Base-by-base conservation (phyloP, 1,140 invertebrate species). In the Drosophila kurseongensis region DNA sequence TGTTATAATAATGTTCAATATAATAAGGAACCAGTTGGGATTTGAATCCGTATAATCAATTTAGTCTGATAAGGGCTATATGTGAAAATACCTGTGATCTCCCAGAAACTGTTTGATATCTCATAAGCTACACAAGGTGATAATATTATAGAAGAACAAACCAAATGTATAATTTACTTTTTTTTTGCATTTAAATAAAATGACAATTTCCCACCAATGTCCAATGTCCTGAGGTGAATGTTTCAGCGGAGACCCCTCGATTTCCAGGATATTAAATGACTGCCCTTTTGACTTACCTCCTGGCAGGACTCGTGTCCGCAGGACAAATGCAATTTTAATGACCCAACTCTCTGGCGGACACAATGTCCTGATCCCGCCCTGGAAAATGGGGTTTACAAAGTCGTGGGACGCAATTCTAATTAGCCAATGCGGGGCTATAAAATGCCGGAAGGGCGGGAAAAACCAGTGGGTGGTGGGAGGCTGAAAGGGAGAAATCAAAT, bases 381-480 rank as follows among this genome's bases (percentile, higher is more conserved):
- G 44, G 16, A 36, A 47, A n/a, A 13, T 18, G 42, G 40, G 41
- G 50, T 45, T 36, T 16, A 83, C 76, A 84, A 84, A 81, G 76
- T 75, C 62, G 42, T 75, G 35, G 62, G 62, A 69, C 84, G 74
- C 78, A 65, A 59, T 61, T 80, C 77, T 90, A 89, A 89, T 89
- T 89, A 90, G 84, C 69, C 79, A 62, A 76, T 75, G 79, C 74
- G 60, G 48, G 35, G 78, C 79, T 63, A 82, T 89, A 89, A 89
- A 78, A 61, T 54, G 77, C 55, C 63, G 84, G 76, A 80, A 76
- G 51, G 40, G 27, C 23, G 32, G 36, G 9, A 27, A 59, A 62
- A 59, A 32, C 44, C 67, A 27, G 51, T 44, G 62, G 65, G 68
- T 47, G 42, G 52, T 27, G 29, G 27, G 18, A 45, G 36, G n/a